A percentile compares a stretch with the other conserved stretches of the same genome.
Evolutionary conservation across 2,888 invertebrate genomes (phyloP).

Genomic region (Oscheius sp.): DNA sequence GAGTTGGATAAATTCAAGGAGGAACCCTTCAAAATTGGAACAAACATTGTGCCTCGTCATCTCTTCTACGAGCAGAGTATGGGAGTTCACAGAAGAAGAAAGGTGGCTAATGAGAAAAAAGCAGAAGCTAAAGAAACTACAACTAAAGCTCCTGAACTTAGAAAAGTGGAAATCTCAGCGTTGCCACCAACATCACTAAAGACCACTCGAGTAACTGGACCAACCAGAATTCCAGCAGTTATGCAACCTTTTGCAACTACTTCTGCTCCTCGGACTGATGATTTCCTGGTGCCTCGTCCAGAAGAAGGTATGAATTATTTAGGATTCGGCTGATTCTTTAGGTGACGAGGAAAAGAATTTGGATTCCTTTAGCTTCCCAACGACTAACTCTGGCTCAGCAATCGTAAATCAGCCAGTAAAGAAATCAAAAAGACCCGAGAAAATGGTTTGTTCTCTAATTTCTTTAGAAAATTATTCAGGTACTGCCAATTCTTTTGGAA

Average conservation of each 20-base stretch:
- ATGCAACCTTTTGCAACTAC: background rate
- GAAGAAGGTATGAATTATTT: background rate
- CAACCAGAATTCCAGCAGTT: background rate
- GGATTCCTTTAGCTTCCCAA: slow-evolving; percentile 14
- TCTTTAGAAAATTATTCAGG: background rate
- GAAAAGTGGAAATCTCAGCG: too few relatives aligned
- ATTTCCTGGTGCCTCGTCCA: slow-evolving; percentile 2
- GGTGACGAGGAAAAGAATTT: slow-evolving; percentile 4
- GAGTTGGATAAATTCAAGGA: slow-evolving; percentile 5
- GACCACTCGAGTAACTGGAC: background rate
- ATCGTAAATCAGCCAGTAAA: background rate
- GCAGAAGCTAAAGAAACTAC: background rate
- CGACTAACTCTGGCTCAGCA: background rate
- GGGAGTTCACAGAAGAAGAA: slow-evolving; percentile 10
- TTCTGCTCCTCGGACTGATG: background rate
- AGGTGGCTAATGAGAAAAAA: background rate
- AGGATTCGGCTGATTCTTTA: background rate
- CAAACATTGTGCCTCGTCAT: slow-evolving; percentile 10
- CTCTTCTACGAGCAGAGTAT: slow-evolving; percentile 20
- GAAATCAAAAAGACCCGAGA: background rate
- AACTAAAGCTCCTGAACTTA: background rate
- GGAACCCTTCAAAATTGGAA: slow-evolving; percentile 23
- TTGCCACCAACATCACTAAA: background rate
- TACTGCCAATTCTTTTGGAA: slow-evolving; percentile 2
- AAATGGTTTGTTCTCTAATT: background rate